Conservation (phyloP, 2,113 vertebrate genomes). For the Nannospalax galili region DNA sequence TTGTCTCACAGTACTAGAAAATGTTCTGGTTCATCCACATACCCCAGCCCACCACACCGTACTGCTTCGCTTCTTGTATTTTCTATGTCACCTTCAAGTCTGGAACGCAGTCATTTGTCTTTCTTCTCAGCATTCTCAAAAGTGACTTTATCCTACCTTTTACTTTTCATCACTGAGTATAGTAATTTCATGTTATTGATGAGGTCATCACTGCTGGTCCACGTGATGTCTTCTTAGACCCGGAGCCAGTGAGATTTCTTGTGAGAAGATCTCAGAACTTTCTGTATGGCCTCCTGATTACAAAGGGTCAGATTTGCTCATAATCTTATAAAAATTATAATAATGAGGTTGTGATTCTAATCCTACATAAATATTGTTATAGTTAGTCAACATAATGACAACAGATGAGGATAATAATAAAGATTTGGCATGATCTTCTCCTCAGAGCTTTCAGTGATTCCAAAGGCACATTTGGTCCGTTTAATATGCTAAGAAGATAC, state of each 20-base stretch:
- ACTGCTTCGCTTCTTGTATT: neutral
- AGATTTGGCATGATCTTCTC: constrained; percentile 68
- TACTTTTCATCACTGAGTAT: constrained; percentile 21
- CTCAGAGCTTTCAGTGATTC: constrained; percentile 70
- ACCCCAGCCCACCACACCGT: neutral
- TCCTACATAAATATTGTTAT: constrained; percentile 70
- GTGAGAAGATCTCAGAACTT: constrained; percentile 53
- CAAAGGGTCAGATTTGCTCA: constrained; percentile 20
- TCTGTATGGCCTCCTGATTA: neutral
- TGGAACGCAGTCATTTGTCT: neutral
- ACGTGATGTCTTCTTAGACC: neutral
- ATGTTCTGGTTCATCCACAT: neutral
- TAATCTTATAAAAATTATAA: constrained; percentile 36
- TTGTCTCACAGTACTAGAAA: neutral
- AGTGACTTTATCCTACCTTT: neutral
- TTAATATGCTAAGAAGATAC: constrained; percentile 77
- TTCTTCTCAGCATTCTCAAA: constrained; percentile 17
- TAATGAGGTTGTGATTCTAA: constrained; percentile 58
- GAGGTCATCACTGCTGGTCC: neutral
- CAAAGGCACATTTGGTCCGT: constrained; percentile 63
- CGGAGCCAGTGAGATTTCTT: constrained; percentile 31
- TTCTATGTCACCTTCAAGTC: neutral
- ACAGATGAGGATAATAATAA: constrained; percentile 64
- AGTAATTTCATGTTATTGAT: neutral
- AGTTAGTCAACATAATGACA: constrained; percentile 68